A percentile compares a stretch with the other conserved stretches of the same genome.
Conservation (phyloP, 2,888 invertebrate species). For the Acrocyrtus sp. region DNA sequence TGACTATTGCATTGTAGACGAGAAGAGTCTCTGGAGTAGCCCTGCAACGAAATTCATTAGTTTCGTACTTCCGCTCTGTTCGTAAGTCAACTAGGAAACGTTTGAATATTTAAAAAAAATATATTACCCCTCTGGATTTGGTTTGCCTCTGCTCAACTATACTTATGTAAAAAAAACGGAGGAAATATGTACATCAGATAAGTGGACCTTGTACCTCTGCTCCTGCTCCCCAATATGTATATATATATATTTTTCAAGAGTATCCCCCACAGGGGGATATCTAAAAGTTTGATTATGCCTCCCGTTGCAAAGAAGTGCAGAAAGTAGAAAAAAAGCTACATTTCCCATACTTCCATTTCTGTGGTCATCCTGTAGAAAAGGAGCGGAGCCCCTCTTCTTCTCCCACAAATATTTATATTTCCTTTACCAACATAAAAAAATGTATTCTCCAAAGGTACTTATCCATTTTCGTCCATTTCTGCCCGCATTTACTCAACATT, state of each 20-base stretch:
- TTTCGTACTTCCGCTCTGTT: slow-evolving; percentile 28
- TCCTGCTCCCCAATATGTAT: not conserved
- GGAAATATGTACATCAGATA: not conserved
- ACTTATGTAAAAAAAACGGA: too few species aligned
- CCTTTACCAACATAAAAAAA: too few species aligned
- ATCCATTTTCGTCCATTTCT: not conserved
- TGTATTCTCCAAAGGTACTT: not conserved
- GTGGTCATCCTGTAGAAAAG: too few species aligned
- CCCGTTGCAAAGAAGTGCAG: too few species aligned
- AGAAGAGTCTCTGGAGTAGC: not conserved
- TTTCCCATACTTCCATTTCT: too few species aligned
- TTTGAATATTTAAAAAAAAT: slow-evolving; percentile 36
- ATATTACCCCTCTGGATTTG: slow-evolving; percentile 37
- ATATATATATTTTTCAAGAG: too few species aligned
- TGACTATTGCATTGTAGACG: too few species aligned
- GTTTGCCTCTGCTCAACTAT: slow-evolving; percentile 21
- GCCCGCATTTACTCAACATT: not conserved
- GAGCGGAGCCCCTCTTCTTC: too few species aligned
- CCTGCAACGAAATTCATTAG: not conserved
- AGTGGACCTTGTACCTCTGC: not conserved
- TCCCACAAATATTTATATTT: too few species aligned
- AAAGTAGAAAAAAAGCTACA: too few species aligned
- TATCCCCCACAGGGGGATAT: too few species aligned
- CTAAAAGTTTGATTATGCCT: too few species aligned
- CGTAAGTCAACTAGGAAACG: slow-evolving; percentile 26